These are phyloP conservation scores for Porites lobata DNA, from an alignment of 92 coral and sea anemone genomes.

Conservation along the genomic window DNA sequence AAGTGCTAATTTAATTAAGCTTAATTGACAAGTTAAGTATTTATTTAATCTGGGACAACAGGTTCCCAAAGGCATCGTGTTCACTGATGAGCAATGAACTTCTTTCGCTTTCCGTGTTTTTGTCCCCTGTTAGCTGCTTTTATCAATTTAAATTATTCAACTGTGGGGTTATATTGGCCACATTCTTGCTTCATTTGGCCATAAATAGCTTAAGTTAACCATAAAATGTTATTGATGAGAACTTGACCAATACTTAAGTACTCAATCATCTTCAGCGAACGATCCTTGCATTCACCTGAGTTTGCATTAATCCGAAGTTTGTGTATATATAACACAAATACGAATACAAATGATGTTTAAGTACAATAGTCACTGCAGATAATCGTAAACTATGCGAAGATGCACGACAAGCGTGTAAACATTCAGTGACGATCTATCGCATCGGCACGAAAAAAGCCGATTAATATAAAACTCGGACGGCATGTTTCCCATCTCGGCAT, in stretches of 20 bases:
- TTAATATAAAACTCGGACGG: neutral
- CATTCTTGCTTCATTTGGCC: neutral
- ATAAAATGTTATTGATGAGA: neutral
- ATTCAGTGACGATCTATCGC: neutral
- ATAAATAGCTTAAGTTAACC: neutral
- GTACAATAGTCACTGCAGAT: neutral
- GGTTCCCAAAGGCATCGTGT: too few relatives aligned
- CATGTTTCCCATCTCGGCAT: neutral
- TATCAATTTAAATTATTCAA: too few relatives aligned
- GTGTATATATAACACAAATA: too few relatives aligned
- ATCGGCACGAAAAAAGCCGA: neutral
- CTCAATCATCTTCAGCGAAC: neutral
- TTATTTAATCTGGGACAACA: too few relatives aligned
- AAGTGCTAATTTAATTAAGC: too few relatives aligned
- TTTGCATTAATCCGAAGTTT: too few relatives aligned
- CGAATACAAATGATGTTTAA: too few relatives aligned
- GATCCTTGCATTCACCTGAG: neutral
- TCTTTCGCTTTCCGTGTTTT: neutral
- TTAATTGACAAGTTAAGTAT: too few relatives aligned
- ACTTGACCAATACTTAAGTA: neutral
- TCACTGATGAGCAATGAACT: too few relatives aligned
- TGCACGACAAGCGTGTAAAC: neutral
- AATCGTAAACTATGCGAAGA: neutral
- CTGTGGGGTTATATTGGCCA: neutral
- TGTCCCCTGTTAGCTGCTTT: neutral